These are phyloP conservation scores for Chaetops frenatus DNA, from an alignment of 2,113 vertebrate species.

Conservation along the genomic window DNA sequence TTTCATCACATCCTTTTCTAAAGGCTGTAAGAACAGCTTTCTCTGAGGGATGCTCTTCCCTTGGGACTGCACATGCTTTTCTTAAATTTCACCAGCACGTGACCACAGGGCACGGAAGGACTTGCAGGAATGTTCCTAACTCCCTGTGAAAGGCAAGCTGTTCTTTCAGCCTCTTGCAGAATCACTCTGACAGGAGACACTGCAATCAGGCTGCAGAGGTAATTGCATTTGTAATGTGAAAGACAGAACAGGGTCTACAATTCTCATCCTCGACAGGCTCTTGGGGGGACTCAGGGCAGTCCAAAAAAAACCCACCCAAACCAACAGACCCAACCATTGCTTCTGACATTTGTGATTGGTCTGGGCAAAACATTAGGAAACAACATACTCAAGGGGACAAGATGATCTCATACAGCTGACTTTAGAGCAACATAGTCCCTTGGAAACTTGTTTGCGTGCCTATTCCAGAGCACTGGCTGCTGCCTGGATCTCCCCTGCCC, in stretches of 20 bases:
- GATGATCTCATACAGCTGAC: conserved; percentile 28
- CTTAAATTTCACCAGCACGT: not conserved
- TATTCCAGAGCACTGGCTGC: not conserved
- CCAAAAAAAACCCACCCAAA: not conserved
- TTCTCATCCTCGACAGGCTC: not conserved
- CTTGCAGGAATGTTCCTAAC: not conserved
- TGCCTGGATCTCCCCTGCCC: not conserved
- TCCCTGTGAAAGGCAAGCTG: conserved; percentile 9
- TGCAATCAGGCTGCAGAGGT: not conserved
- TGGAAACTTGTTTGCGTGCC: conserved; percentile 9
- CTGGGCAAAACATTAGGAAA: conserved; percentile 51
- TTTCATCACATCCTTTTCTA: not conserved
- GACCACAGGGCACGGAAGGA: not conserved
- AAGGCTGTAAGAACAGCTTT: not conserved
- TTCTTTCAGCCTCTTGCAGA: not conserved
- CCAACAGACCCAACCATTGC: not conserved
- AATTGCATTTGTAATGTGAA: conserved; percentile 9
- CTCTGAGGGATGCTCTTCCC: not conserved
- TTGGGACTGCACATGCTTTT: not conserved
- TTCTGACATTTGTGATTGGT: conserved; percentile 22
- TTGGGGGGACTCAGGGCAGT: not conserved
- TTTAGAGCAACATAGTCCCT: not conserved
- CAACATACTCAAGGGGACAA: not conserved
- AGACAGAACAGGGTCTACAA: not conserved
- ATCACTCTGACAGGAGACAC: not conserved